Evolutionary conservation across 2,113 vertebrate species (phyloP), one percentile per base, ranked within the genome.

Genomic region (Etia nguti): DNA sequence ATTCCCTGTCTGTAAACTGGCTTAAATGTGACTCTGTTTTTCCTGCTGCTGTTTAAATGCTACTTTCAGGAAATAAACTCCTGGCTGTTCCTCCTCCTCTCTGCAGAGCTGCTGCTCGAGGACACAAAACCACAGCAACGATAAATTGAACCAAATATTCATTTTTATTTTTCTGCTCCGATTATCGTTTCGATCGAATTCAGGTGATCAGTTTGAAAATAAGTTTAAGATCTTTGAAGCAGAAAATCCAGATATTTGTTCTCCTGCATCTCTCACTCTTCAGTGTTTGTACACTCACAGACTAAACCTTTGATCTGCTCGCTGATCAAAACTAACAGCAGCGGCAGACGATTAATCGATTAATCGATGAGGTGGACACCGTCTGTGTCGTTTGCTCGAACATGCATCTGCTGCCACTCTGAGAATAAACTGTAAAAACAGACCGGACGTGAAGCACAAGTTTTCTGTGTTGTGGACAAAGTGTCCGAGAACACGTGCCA

Each of bases 11-110:
- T 41, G 1, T 24, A 70, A 43, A 43, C 1, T 24, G n/a, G 1
- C 12, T 24, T 41, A 24, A 70, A 6, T 41, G 36, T 22, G 20
- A 13, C 62, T 0, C 62, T 0, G 6, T 22, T 41, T 70, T 8
- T 2, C 0, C 41, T 46, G 41, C 65, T 46, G 65, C 22, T 26
- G 38, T 46, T 73, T 73, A 68, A 41, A 41, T 2, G 62, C 3
- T 2, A 15, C 65, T 2, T 70, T 16, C n/a, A 70, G 31, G 34
- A 62, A 36, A 62, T 36, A 20, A 62, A 36, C 59, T 62, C 16
- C 29, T 1, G 0, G 0, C 12, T 24, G 65, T 43, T 43, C 0
- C 36, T 46, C 60, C 65, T 70, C 0, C 3, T 0, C 65, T 43
- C 36, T 70, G 65, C 65, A 43, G 0, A 70, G 36, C 68, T 73